Evolutionary conservation across 2,888 invertebrate genomes (phyloP), one percentile per base, ranked within the genome.

Genomic region (Polia nebulosa): DNA sequence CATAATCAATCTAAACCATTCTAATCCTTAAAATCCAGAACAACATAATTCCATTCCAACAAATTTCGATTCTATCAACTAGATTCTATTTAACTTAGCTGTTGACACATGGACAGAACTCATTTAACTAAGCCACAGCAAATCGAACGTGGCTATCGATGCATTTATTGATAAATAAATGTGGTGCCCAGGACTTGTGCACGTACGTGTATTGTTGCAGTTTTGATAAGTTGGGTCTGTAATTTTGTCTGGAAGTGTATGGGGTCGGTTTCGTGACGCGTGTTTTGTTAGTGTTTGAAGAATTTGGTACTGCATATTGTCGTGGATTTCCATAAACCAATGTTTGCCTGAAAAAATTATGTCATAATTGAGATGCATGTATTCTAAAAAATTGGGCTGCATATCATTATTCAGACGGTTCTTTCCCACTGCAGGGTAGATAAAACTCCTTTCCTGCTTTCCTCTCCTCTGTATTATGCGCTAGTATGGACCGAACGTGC

Each of bases 111-210:
- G 75, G 69, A 36, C 79, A 80, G 68, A 92, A 92, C 89, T 90
- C 87, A 88, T 91, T 90, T 88, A 91, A 91, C 91, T 90, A 85
- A 88, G 83, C 86, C 88, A 82, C 83, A 81, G 77, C 79, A 81
- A 86, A 90, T 90, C 80, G 86, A 88, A 89, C 41, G 8, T 34
- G 58, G 55, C 56, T 61, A 78, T 72, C 56, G 67, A 34, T 62
- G 52, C 61, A 56, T 55, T 60, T 78, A 82, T 80, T 75, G 69
- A 79, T 82, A 81, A 76, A 79, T 73, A 80, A 72, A 77, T 71
- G 25, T 52, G 55, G 51, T 44, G 49, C 58, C 53, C 27, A 8
- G 39, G 76, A 73, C 56, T 70, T 45, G 29, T 41, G 45, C 25
- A 36, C 51, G 44, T 62, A 52, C 22, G 44, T 52, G 68, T 55